These are phyloP conservation scores for Fistularia tabacaria DNA, from an alignment of 2,797 vertebrate genomes.

Conservation along the genomic window DNA sequence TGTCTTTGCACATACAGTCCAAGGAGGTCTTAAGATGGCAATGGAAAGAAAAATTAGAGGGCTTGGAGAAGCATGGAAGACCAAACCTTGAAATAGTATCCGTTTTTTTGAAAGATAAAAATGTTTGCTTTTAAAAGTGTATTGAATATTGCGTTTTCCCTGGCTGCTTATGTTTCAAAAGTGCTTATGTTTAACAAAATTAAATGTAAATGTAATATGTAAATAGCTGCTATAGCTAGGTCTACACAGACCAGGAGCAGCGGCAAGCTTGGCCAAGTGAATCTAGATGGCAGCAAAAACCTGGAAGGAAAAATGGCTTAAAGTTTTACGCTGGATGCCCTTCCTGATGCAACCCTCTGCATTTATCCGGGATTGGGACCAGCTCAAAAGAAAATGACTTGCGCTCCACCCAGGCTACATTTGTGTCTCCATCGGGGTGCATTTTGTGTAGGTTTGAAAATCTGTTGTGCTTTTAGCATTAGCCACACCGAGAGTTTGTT, in stretches of 20 bases:
- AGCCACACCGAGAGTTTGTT: too few relatives aligned
- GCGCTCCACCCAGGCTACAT: too few relatives aligned
- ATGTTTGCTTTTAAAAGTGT: conserved; percentile 13
- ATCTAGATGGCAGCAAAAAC: conserved; percentile 64
- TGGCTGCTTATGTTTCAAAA: conserved; percentile 56
- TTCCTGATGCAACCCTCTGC: too few relatives aligned
- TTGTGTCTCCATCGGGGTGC: too few relatives aligned
- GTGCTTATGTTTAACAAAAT: conserved; percentile 45
- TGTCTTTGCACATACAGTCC: conserved; percentile 44
- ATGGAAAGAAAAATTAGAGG: conserved; percentile 20
- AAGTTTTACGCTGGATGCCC: too few relatives aligned
- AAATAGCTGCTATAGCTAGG: conserved; percentile 53
- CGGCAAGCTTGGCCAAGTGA: conserved; percentile 61
- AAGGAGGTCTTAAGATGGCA: conserved; percentile 27
- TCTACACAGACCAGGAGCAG: conserved; percentile 39
- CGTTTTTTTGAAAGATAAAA: conserved; percentile 28
- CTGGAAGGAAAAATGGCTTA: conserved; percentile 48
- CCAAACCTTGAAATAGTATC: conserved; percentile 22
- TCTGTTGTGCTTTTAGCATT: too few relatives aligned
- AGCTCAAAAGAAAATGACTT: too few relatives aligned
- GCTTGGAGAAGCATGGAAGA: conserved; percentile 27
- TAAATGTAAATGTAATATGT: conserved; percentile 57
- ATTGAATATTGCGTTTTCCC: conserved; percentile 44
- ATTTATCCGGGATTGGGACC: too few relatives aligned
- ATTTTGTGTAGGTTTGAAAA: too few relatives aligned